A percentile compares a stretch with the other conserved stretches of the same genome.
Conservation (phyloP, 2,888 invertebrate species). For the Synanthedon andrenaeformis region DNA sequence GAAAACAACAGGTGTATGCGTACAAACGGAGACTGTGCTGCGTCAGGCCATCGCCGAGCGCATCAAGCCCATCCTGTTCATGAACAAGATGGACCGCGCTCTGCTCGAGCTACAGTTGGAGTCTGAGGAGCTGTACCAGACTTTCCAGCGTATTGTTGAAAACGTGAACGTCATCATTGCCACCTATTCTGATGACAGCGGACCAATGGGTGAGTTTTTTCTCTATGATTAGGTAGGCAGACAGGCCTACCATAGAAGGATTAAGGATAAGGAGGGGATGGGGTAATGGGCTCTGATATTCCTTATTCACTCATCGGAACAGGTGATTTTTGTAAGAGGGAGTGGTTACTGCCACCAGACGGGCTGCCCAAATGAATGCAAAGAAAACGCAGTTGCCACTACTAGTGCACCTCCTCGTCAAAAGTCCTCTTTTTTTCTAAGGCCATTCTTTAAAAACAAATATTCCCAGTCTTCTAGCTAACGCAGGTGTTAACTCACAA, state of each 20-base stretch:
- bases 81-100: conserved; percentile 99
- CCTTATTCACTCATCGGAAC: not conserved
- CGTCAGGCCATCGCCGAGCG: conserved; percentile 99
- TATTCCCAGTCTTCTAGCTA: no score
- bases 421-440: conserved; percentile 1
- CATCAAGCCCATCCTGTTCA: conserved; percentile 99
- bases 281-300: no score
- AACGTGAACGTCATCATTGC: conserved; percentile 99
- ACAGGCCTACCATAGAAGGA: no score
- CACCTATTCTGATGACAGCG: conserved; percentile 96
- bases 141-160: conserved; percentile 99
- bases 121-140: conserved; percentile 97
- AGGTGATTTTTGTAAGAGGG: not conserved
- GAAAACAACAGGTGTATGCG: conserved; percentile 91
- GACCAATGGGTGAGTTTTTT: conserved; percentile 86
- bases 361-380: no score
- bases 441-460: not conserved
- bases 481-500: no score
- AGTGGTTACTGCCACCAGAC: no score
- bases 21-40: conserved; percentile 99
- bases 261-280: no score
- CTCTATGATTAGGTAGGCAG: not conserved
- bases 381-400: no score
- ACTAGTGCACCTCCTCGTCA: no score
- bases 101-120: conserved; percentile 96